Percentiles rank a stretch among this genome's conserved stretches.
Conservation (phyloP, 2,888 invertebrate species). For the Cephus pulcher region DNA sequence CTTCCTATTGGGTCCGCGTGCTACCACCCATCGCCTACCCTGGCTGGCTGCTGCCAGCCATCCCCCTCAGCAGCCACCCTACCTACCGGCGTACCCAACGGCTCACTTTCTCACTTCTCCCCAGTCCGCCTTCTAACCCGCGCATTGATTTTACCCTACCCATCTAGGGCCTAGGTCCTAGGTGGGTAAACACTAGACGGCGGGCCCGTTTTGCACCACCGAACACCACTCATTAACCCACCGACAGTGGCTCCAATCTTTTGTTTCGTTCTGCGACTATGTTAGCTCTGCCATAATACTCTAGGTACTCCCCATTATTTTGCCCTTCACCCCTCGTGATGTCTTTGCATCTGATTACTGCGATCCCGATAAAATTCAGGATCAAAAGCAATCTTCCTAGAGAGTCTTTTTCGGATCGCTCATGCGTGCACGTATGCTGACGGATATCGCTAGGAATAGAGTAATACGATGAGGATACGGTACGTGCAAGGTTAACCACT, state of each 20-base stretch:
- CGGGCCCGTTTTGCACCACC: slow-evolving; percentile 27
- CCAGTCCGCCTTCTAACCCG: slow-evolving; percentile 30
- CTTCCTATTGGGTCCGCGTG: slow-evolving; percentile 12
- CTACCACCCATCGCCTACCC: slow-evolving; percentile 18
- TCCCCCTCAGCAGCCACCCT: not conserved
- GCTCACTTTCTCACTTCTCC: slow-evolving; percentile 41
- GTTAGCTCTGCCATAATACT: not conserved
- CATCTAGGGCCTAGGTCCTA: slow-evolving; percentile 32
- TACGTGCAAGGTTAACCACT: too few species aligned
- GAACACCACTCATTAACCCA: slow-evolving; percentile 1
- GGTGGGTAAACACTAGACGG: slow-evolving; percentile 42
- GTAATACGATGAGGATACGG: too few species aligned
- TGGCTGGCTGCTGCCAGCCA: not conserved
- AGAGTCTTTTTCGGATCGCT: too few species aligned
- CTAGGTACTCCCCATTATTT: not conserved
- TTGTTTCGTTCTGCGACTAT: not conserved
- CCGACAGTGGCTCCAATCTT: not conserved
- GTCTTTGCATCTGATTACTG: not conserved
- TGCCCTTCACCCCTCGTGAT: not conserved
- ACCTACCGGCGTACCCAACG: slow-evolving; percentile 15
- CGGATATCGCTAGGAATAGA: too few species aligned
- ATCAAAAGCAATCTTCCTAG: too few species aligned
- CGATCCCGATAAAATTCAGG: not conserved
- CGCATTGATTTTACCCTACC: slow-evolving; percentile 51
- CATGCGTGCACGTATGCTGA: too few species aligned